Percentiles rank a stretch among this genome's conserved stretches.
phyloP scores from a whole-genome alignment of 1,140 invertebrate genomes.

The Diachasmimorpha longicaudata region DNA sequence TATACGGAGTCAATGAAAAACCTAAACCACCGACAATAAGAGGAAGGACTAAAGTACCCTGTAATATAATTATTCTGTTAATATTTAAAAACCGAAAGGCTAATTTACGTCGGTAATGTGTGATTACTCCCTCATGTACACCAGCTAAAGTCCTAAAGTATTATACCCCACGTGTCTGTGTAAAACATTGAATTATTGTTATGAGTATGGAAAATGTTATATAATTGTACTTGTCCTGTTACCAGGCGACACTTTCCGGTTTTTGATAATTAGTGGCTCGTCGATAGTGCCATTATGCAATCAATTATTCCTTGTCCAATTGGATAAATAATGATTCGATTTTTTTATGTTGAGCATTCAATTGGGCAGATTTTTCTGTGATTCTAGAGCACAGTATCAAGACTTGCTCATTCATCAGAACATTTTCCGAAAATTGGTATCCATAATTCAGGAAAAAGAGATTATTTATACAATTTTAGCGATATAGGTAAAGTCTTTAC shows the following conservation, averaged over 20 bases:
- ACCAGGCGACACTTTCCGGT: neutral
- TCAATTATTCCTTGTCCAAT: neutral
- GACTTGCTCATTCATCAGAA: no score
- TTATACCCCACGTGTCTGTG: neutral
- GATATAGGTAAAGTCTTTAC: neutral
- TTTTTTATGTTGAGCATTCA: neutral
- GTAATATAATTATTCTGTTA: slow-evolving; percentile 1
- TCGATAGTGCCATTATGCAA: neutral
- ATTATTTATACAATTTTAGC: no score
- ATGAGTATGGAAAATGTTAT: neutral
- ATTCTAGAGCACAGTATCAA: no score
- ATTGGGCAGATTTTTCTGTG: no score
- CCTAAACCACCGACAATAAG: neutral
- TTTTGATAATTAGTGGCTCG: neutral
- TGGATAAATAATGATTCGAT: neutral
- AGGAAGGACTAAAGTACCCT: neutral
- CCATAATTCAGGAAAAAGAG: neutral
- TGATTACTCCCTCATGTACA: neutral
- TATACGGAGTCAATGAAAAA: neutral
- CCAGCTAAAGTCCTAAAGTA: neutral
- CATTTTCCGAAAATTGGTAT: neutral
- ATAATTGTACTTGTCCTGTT: neutral
- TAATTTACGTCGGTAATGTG: neutral
- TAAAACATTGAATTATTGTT: neutral
- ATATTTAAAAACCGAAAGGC: neutral